phyloP scores from a whole-genome alignment of 2,797 vertebrate species.

The Nannoperca obscura region DNA sequence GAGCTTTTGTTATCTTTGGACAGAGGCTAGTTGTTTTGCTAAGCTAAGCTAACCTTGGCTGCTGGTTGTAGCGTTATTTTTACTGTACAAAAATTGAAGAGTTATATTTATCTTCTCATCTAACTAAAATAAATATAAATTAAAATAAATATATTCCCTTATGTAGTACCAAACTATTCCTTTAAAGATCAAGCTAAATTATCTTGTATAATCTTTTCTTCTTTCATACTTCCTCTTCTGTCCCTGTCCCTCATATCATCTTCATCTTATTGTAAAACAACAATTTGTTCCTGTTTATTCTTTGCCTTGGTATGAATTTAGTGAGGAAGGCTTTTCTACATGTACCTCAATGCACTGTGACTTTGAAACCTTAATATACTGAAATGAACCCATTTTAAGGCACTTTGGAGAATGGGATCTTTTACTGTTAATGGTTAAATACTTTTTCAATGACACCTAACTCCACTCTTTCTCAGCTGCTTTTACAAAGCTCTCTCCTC shows the following conservation, averaged over 20 bases:
- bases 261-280: conserved; percentile 1
- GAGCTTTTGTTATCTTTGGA: too few species aligned
- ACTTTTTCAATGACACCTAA: neutral
- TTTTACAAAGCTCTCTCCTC: neutral
- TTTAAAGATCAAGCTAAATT: neutral
- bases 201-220: neutral
- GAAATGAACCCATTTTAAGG: too few species aligned
- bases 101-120: neutral
- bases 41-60: too few species aligned
- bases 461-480: neutral
- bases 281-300: neutral
- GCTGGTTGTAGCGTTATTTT: too few species aligned
- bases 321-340: neutral
- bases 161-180: neutral
- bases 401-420: too few species aligned
- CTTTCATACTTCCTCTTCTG: too few species aligned
- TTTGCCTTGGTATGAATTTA: neutral
- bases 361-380: neutral
- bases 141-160: too few species aligned
- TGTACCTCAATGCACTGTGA: neutral
- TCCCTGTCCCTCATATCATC: neutral
- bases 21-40: too few species aligned
- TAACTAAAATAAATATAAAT: too few species aligned
- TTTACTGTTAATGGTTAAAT: neutral
- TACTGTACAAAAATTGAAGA: neutral